Evolutionary conservation across 2,113 vertebrate species (phyloP).

Genomic region (Eonycteris spelaea): DNA sequence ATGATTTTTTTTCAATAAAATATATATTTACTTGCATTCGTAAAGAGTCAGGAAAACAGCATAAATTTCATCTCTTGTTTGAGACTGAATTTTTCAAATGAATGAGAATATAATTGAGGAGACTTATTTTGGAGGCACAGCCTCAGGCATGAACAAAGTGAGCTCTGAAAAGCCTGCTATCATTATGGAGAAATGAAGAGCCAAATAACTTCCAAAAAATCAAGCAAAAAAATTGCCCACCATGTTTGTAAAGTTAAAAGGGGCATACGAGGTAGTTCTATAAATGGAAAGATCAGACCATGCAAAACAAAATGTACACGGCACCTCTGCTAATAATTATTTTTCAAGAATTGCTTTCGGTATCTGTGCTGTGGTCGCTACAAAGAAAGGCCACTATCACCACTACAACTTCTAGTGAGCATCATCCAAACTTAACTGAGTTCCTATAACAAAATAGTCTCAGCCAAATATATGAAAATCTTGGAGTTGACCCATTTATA

Average conservation of each 20-base stretch:
- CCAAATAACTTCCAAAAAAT: background rate
- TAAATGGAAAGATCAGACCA: background rate
- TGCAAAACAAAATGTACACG: background rate
- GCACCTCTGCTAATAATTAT: background rate
- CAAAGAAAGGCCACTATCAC: background rate
- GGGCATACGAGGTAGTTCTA: background rate
- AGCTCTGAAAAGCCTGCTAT: background rate
- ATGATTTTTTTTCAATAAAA: conserved; percentile 22
- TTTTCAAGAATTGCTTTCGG: background rate
- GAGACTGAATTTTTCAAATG: conserved; percentile 3
- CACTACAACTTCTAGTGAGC: background rate
- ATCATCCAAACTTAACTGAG: background rate
- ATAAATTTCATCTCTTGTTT: conserved; percentile 30
- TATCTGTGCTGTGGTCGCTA: background rate
- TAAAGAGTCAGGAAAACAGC: background rate
- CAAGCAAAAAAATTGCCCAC: background rate
- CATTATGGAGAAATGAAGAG: background rate
- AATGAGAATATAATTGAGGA: background rate
- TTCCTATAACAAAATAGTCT: background rate
- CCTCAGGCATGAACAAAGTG: background rate
- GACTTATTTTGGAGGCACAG: background rate
- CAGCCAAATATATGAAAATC: background rate
- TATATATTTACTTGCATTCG: background rate
- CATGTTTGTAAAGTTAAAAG: background rate
- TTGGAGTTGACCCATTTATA: background rate